Evolutionary conservation across 1,140 invertebrate genomes (phyloP), one percentile per base, ranked within the genome.

Genomic region (Platorchestia sp.): DNA sequence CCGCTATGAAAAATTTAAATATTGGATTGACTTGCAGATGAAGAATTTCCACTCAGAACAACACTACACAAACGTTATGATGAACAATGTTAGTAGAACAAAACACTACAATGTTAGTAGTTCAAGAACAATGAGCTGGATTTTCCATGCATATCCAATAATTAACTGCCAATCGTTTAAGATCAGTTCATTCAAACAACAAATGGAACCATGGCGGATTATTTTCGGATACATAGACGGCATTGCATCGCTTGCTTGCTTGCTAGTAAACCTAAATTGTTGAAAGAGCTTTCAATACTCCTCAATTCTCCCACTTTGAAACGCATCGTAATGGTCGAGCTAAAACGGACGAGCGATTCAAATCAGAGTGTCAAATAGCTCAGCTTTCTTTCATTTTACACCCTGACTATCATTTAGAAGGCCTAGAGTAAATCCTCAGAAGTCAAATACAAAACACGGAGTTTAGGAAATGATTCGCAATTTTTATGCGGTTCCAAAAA

Each of bases 141-240:
- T 93, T 93, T 93, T 93, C 91, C 91, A 93, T 93, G 91, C 91
- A 93, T 93, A 44, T 93, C 10, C 44, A 90, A 75, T 75, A 75
- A 75, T 75, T 75, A 75, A 75, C 59, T 75, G 59, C 27, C 59
- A 75, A 75, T 75, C 59, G 59, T 19, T 75, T 22, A 75, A 75
- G 27, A 75, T 75, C 59, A 75, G 59, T 75, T 75, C 59, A 75
- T 75, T 75, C 59, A 10, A 36, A 75, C 59, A 36, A 75, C 59
- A 19, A 19, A 75, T 75, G 7, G 27, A 75, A 75, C 59, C 7
- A 19, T 75, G 59, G 59, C 14, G 59, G 59, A 75, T 75, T 75
- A 22, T 3, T 27, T 75, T 75, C 59, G 36, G 1, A 75, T 36
- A 36, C 7, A 36, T 27, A 75, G 36, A 75, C 59, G 10, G 59